Evolutionary conservation across 2,888 invertebrate species (phyloP), one percentile per base, ranked within the genome.

Genomic region (Lasius fuliginosus): DNA sequence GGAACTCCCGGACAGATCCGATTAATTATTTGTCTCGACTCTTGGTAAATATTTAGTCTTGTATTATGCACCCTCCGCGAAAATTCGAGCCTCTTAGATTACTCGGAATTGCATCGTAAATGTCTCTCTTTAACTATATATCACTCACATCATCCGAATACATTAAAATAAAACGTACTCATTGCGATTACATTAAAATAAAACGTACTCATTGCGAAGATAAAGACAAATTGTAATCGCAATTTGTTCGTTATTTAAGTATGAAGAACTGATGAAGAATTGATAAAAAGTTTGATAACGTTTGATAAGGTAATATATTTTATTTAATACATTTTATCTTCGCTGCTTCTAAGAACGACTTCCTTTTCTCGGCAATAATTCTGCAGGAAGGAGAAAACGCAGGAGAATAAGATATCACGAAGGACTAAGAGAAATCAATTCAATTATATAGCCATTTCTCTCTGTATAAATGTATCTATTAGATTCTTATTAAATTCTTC

Each of bases 41-140:
- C 76, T 83, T 73, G n/a, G 64, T 69, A 88, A 90, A 89, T 90
- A 87, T 90, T 90, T 91, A 87, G 53, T 68, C 74, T 74, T 46
- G 56, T 77, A 86, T 89, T 90, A 86, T 87, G 85, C 83, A 89
- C 85, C 87, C 88, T 71, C 49, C 11, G 0, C 42, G 36, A 9
- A 33, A 71, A 56, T 33, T 62, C 15, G 30, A 30, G 46, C 62
- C 58, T 73, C 67, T 73, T 46, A 46, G 30, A 73, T 85, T 71
- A 62, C n/a, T 56, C 30, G 33, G 23, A 71, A 15, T 53, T 46
- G 27, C 49, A 27, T 23, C 46, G 18, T 67, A 33, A 33, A 62
- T 69, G 23, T 85, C n/a, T 53, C 68, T 85, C 60, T 77, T 81
- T 69, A 73, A 56, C 18, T 18, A 12, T 36, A 36, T 36, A 36